Base-by-base conservation (phyloP, 2,888 invertebrate species). In the Clepsis dumicolana region DNA sequence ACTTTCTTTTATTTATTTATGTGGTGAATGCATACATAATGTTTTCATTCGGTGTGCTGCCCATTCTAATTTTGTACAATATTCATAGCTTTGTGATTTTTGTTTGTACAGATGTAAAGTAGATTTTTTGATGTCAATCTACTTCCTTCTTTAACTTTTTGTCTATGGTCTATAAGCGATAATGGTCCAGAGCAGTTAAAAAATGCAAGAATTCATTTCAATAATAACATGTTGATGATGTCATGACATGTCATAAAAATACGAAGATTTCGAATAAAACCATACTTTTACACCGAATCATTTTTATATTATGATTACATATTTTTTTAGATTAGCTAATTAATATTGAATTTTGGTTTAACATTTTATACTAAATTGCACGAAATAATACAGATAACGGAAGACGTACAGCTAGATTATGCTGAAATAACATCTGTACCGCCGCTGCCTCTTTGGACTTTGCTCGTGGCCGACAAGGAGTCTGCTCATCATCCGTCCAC, bases 371-470 rank as follows among this genome's bases (percentile, higher is more conserved):
- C 52, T 53, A 35, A 38, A 7, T 18, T 50, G 12, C 14, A 29
- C 27, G 8, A 50, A 52, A 38, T 0, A 48, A 65, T 75, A 82
- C 75, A 94, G 94, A 96, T 97, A 77, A 96, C 97, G 0, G 98
- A 98, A 83, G 98, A 98, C 81, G 94, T 98, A 44, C 97, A 97
- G 73, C 88, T 98, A 64, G 98, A 98, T 89, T 99, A 99, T 84
- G 97, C 98, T 0, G 99, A 99, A 88, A 97, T 99, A 70, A 98
- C 98, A 1, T 98, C 99, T n/a, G 98, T 99, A 75, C 98, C 99
- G 0, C 99, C 99, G 0, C 91, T 99, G 62, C 99, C 99, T 0
- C 91, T 99, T 21, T 99, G 99, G 97, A 98, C 98, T 2, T 94
- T 99, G 1, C 94, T 99, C 7, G 97, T 98, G 32, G 99, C 99